A percentile compares a stretch with the other conserved stretches of the same genome.
These are phyloP conservation scores for Microcebus ravelobensis DNA, from an alignment of 2,113 vertebrate species.

Conservation along the genomic window DNA sequence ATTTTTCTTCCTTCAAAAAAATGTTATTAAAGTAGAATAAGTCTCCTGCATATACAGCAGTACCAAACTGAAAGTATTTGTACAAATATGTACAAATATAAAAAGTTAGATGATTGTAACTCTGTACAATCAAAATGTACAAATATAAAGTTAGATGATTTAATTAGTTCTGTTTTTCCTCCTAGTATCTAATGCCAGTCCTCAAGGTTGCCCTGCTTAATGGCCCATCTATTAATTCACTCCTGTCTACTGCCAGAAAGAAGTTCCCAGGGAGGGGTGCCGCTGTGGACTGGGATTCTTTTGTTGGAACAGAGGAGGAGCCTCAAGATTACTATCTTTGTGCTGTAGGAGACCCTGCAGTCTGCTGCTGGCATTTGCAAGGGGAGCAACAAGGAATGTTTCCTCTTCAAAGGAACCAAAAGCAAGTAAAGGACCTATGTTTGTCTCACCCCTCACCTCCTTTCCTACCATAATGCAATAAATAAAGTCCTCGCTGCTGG, in stretches of 20 bases:
- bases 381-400: neutral
- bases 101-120: neutral
- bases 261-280: neutral
- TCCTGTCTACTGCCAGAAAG: constrained; percentile 15
- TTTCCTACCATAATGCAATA: constrained; percentile 32
- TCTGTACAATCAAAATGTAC: neutral
- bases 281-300: constrained; percentile 6
- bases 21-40: neutral
- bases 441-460: neutral
- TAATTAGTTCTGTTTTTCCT: neutral
- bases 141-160: neutral
- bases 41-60: neutral
- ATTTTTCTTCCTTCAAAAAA: neutral
- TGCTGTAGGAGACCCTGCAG: neutral
- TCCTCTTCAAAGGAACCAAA: constrained; percentile 59
- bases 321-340: constrained; percentile 52
- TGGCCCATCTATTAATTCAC: neutral
- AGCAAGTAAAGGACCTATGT: neutral
- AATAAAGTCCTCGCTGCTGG: constrained; percentile 14
- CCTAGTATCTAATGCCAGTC: neutral
- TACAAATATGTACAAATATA: neutral
- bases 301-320: constrained; percentile 15
- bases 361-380: constrained; percentile 35
- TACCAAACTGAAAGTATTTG: neutral
- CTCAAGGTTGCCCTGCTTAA: neutral